Evolutionary conservation across 2,888 invertebrate species (phyloP).

Genomic region (Nebria salina): DNA sequence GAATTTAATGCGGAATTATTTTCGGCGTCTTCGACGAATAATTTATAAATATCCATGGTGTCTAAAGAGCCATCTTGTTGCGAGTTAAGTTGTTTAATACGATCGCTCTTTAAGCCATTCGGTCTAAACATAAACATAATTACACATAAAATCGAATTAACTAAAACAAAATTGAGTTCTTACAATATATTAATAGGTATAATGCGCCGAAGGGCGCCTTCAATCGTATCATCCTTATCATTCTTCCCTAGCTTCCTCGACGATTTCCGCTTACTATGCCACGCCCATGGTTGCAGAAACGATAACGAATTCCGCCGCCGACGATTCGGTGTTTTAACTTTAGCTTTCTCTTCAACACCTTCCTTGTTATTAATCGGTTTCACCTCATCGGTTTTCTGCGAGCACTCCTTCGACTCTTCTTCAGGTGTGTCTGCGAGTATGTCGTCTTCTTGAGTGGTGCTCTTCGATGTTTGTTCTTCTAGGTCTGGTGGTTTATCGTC

Average conservation of each 20-base stretch:
- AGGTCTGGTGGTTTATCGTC: constrained; percentile 53
- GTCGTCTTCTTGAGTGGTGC: constrained; percentile 51
- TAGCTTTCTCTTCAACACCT: constrained; percentile 66
- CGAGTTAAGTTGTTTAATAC: constrained; percentile 48
- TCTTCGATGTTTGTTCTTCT: constrained; percentile 32
- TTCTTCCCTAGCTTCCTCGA: constrained; percentile 66
- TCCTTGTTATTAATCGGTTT: constrained; percentile 51
- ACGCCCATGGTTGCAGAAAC: constrained; percentile 80
- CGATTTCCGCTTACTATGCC: constrained; percentile 73
- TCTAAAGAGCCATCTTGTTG: constrained; percentile 67
- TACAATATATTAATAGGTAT: constrained; percentile 70
- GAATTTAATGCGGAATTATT: constrained; percentile 48
- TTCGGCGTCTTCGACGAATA: constrained; percentile 67
- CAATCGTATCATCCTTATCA: constrained; percentile 71
- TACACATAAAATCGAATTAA: constrained; percentile 42
- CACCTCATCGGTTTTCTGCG: constrained; percentile 45
- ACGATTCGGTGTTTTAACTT: constrained; percentile 59
- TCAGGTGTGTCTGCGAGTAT: constrained; percentile 50
- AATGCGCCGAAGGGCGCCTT: constrained; percentile 74
- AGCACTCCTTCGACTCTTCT: constrained; percentile 50
- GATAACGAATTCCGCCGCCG: constrained; percentile 78
- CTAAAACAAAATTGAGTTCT: constrained; percentile 48
- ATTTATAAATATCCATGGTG: constrained; percentile 70
- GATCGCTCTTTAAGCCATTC: constrained; percentile 51
- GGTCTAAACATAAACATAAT: constrained; percentile 33